Evolutionary conservation across 1,140 invertebrate genomes (phyloP).

Genomic region (Venturia canescens): DNA sequence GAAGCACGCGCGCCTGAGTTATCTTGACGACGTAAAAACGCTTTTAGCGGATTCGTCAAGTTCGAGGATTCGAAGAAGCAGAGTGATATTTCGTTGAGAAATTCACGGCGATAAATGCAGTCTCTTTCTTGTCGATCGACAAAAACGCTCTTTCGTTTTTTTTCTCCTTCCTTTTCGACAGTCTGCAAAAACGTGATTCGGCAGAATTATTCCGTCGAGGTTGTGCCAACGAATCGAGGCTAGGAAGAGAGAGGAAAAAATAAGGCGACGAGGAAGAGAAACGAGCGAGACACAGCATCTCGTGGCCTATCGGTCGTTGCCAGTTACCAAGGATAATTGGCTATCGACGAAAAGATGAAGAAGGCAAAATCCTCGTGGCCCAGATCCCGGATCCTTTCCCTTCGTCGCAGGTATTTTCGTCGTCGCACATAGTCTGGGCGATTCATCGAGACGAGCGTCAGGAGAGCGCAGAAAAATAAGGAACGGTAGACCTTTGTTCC

Average conservation of each 20-base stretch:
- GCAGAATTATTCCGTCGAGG: slow-evolving; percentile 24
- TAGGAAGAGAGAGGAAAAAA: slow-evolving; percentile 5
- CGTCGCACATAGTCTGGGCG: neutral
- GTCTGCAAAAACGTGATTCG: neutral
- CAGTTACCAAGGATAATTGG: slow-evolving; percentile 28
- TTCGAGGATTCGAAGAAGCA: neutral
- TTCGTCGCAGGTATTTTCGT: neutral
- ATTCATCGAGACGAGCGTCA: neutral
- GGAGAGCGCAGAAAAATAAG: no score
- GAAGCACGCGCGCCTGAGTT: no score
- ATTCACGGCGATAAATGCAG: no score
- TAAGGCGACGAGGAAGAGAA: slow-evolving; percentile 21
- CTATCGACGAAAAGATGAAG: slow-evolving; percentile 32
- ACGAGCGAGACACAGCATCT: neutral
- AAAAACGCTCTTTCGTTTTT: slow-evolving; percentile 11
- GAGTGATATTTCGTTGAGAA: no score
- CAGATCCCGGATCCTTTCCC: neutral
- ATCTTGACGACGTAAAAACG: neutral
- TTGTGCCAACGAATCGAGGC: neutral
- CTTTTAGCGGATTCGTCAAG: neutral
- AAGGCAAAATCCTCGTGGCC: slow-evolving; percentile 26
- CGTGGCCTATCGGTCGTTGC: slow-evolving; percentile 22
- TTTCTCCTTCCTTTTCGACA: slow-evolving; percentile 21
- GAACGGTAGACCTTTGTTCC: no score
- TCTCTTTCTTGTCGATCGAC: neutral